These are phyloP conservation scores for Epinephelus awoara DNA, from an alignment of 2,797 vertebrate genomes.

Conservation along the genomic window DNA sequence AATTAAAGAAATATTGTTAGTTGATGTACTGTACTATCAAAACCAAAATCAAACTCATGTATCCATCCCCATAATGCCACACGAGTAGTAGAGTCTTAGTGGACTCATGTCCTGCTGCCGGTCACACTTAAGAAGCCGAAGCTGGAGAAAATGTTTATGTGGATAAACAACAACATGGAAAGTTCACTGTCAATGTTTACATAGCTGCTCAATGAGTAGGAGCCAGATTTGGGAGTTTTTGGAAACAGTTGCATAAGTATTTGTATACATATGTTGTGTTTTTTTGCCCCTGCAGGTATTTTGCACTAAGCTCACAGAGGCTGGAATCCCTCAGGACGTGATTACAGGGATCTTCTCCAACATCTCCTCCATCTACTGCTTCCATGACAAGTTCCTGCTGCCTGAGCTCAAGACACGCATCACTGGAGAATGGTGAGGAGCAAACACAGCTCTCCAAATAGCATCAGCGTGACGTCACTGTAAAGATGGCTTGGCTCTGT, in stretches of 20 bases:
- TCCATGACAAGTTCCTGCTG: constrained; percentile 96
- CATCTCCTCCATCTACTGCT: constrained; percentile 97
- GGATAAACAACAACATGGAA: constrained; percentile 20
- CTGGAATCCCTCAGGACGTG: constrained; percentile 92
- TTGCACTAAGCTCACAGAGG: constrained; percentile 93
- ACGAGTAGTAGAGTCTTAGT: background rate
- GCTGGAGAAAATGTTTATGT: constrained; percentile 5
- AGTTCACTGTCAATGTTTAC: constrained; percentile 23
- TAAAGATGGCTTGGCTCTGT: background rate
- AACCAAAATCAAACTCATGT: too few species aligned
- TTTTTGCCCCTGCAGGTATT: constrained; percentile 87
- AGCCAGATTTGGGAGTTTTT: background rate
- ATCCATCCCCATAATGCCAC: background rate
- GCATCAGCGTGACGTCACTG: background rate
- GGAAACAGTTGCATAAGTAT: background rate
- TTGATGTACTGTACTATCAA: too few species aligned
- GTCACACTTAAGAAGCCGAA: constrained; percentile 2
- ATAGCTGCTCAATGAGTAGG: background rate
- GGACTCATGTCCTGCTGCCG: background rate
- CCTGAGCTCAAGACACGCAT: constrained; percentile 95
- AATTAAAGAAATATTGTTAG: too few species aligned
- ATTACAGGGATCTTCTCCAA: constrained; percentile 98
- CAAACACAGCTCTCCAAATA: constrained; percentile 1
- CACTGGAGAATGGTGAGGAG: constrained; percentile 92
- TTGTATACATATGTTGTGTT: background rate